Percentiles rank a stretch among this genome's conserved stretches.
Conservation (phyloP, 2,797 vertebrate species). For the Acanthornis magna region DNA sequence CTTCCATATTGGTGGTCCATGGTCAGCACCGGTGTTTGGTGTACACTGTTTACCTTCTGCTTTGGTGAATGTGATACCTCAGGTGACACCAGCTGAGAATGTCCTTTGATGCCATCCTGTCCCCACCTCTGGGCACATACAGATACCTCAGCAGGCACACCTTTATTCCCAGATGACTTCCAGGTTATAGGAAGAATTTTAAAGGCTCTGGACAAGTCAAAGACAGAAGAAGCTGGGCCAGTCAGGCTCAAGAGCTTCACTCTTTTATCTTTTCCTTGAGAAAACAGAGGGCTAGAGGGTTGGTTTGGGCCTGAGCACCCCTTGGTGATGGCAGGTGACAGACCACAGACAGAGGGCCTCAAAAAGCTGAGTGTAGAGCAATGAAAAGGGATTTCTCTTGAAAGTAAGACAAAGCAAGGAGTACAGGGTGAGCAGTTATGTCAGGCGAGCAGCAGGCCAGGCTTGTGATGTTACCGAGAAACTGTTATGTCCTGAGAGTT, state of each 20-base stretch:
- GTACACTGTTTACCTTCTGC: neutral
- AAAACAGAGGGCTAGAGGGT: neutral
- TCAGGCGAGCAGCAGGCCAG: neutral
- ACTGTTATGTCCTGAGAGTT: neutral
- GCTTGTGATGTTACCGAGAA: neutral
- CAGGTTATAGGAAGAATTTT: neutral
- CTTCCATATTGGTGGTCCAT: neutral
- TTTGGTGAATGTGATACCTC: neutral
- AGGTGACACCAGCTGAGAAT: neutral
- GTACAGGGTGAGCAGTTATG: neutral
- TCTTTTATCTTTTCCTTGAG: neutral
- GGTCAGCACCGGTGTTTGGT: neutral
- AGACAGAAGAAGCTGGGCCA: neutral
- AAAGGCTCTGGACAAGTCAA: neutral
- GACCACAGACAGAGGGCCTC: neutral
- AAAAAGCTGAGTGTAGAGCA: neutral
- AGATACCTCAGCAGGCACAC: neutral
- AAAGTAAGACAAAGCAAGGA: neutral
- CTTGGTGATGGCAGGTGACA: fast-evolving
- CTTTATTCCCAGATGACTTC: neutral
- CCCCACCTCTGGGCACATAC: neutral
- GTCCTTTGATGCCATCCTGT: neutral
- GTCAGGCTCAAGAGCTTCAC: neutral
- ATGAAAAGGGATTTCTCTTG: neutral
- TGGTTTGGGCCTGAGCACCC: neutral